Conservation (phyloP, 2,113 vertebrate genomes). For the Strigops habroptila region DNA sequence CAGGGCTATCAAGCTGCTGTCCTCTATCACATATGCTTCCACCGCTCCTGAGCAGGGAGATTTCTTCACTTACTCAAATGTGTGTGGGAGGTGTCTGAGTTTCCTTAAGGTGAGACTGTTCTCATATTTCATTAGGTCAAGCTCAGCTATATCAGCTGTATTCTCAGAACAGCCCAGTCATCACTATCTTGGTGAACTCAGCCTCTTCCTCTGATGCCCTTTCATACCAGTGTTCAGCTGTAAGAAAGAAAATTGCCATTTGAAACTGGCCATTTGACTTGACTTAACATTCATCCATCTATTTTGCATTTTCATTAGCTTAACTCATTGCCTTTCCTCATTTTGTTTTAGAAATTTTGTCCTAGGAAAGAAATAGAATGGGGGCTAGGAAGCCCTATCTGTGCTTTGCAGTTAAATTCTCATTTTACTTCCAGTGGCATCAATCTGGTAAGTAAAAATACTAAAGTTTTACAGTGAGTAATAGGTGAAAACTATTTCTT, state of each 20-base stretch:
- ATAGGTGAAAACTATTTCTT: neutral
- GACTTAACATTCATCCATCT: neutral
- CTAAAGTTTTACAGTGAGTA: neutral
- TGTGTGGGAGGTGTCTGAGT: rapidly evolving
- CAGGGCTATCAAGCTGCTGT: rapidly evolving
- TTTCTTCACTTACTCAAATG: neutral
- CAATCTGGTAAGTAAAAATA: neutral
- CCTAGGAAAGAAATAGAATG: neutral
- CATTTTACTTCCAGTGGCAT: neutral
- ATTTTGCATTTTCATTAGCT: neutral
- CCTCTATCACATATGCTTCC: neutral
- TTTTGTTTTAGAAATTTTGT: neutral
- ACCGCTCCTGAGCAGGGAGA: neutral
- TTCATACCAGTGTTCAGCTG: neutral
- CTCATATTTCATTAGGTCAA: neutral
- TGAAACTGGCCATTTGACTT: neutral
- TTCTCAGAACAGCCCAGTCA: neutral
- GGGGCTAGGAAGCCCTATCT: neutral
- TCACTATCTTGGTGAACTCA: rapidly evolving
- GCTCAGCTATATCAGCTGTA: neutral
- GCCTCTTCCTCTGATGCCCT: neutral
- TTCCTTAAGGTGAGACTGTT: neutral
- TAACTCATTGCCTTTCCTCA: neutral
- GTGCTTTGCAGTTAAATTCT: neutral
- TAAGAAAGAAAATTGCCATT: neutral